A percentile compares a stretch with the other conserved stretches of the same genome.
Conservation (phyloP, 2,888 invertebrate species). For the Ptychoptera contaminata region DNA sequence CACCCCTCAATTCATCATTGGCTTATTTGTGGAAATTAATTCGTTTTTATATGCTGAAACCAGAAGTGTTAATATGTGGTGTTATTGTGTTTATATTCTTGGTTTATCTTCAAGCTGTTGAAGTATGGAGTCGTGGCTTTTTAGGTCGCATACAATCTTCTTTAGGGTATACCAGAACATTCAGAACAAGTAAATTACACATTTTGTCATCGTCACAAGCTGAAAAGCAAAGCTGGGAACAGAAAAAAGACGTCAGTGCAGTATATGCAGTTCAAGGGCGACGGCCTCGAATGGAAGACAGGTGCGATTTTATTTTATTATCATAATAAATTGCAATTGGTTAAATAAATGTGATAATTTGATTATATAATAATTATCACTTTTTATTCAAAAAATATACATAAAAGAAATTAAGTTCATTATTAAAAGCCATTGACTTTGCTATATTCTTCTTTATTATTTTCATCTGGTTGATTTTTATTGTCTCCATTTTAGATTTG, state of each 20-base stretch:
- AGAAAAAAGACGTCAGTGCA: conserved; percentile 57
- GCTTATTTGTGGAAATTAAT: conserved; percentile 66
- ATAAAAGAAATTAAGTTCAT: neutral
- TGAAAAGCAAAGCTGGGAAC: conserved; percentile 55
- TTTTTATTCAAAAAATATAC: neutral
- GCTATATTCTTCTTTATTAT: neutral
- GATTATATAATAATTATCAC: neutral
- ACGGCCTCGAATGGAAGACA: conserved; percentile 85
- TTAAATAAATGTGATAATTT: conserved; percentile 1
- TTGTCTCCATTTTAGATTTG: conserved; percentile 36
- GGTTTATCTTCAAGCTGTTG: conserved; percentile 68
- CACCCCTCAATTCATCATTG: conserved; percentile 53
- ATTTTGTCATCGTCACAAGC: conserved; percentile 20
- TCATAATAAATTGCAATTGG: neutral
- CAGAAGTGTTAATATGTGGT: conserved; percentile 62
- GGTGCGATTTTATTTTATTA: conserved; percentile 25
- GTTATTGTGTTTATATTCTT: conserved; percentile 52
- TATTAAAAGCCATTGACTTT: neutral
- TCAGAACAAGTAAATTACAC: conserved; percentile 17
- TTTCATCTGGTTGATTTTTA: neutral
- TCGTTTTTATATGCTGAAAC: conserved; percentile 60
- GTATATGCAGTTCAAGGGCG: conserved; percentile 85
- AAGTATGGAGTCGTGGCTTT: conserved; percentile 64
- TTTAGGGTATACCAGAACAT: conserved; percentile 18
- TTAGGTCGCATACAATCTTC: conserved; percentile 35